phyloP scores from a whole-genome alignment of 1,140 invertebrate genomes.

The Ectropis grisescens region DNA sequence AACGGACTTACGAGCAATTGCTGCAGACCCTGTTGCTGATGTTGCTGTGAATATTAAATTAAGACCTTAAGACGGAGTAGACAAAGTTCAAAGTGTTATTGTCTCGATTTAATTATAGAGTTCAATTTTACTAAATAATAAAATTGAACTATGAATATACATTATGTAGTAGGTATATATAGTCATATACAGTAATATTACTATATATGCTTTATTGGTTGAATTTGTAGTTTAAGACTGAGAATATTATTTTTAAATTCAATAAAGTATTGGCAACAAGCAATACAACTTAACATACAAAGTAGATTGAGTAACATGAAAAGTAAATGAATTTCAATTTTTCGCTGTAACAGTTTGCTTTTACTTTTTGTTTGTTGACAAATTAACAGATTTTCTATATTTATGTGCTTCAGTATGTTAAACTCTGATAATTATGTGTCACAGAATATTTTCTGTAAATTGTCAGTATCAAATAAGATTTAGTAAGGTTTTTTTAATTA shows the following conservation, averaged over 20 bases:
- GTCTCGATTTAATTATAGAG: neutral
- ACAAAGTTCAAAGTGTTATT: neutral
- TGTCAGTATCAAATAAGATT: too few relatives aligned
- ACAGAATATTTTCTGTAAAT: too few relatives aligned
- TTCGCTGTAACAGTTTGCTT: too few relatives aligned
- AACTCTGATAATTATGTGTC: too few relatives aligned
- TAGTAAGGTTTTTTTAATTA: too few relatives aligned
- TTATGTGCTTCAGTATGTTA: too few relatives aligned
- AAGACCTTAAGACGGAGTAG: neutral
- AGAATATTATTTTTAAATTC: neutral
- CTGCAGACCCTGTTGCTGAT: conserved; percentile 75
- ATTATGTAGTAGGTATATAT: neutral
- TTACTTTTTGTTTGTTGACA: too few relatives aligned
- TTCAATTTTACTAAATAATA: neutral
- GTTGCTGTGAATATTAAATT: conserved; percentile 67
- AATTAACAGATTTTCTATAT: too few relatives aligned
- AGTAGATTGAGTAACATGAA: too few relatives aligned
- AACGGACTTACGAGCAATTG: conserved; percentile 74
- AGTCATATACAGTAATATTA: neutral
- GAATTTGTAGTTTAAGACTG: neutral
- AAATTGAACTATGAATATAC: neutral
- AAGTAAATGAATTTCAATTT: too few relatives aligned
- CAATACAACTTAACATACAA: too few relatives aligned
- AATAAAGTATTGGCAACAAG: neutral
- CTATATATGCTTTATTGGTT: neutral